phyloP scores from a whole-genome alignment of 2,888 invertebrate species.

The Melitaea athalia region DNA sequence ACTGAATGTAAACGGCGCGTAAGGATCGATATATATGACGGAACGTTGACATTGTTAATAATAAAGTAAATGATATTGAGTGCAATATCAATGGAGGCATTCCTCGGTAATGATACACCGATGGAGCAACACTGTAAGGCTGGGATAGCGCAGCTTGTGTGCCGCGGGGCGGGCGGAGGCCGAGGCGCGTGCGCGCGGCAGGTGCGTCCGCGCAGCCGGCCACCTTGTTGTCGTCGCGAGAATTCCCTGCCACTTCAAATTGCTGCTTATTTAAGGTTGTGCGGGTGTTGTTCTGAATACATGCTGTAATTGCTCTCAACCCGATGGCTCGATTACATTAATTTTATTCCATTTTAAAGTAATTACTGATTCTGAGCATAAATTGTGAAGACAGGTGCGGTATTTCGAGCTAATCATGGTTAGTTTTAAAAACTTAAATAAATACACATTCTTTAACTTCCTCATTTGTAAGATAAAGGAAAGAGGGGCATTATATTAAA shows the following conservation, averaged over 20 bases:
- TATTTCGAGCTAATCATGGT: constrained; percentile 32
- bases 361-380: constrained; percentile 41
- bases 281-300: constrained; percentile 43
- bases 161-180: constrained; percentile 49
- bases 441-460: constrained; percentile 15
- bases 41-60: constrained; percentile 46
- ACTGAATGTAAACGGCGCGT: constrained; percentile 12
- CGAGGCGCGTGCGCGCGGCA: constrained; percentile 56
- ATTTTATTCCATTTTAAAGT: constrained; percentile 39
- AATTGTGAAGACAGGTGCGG: constrained; percentile 41
- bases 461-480: background rate
- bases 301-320: constrained; percentile 38
- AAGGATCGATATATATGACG: constrained; percentile 43
- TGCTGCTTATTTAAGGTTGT: constrained; percentile 59
- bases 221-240: constrained; percentile 58
- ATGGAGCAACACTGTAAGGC: constrained; percentile 39
- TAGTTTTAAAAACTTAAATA: constrained; percentile 25
- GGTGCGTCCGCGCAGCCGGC: constrained; percentile 75
- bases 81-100: constrained; percentile 48
- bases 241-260: constrained; percentile 66
- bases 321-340: constrained; percentile 41
- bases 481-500: background rate
- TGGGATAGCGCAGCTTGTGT: constrained; percentile 41
- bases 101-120: constrained; percentile 39
- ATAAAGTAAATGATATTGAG: constrained; percentile 44